phyloP scores from a whole-genome alignment of 2,888 invertebrate species.

The Boloria euphrosyne region DNA sequence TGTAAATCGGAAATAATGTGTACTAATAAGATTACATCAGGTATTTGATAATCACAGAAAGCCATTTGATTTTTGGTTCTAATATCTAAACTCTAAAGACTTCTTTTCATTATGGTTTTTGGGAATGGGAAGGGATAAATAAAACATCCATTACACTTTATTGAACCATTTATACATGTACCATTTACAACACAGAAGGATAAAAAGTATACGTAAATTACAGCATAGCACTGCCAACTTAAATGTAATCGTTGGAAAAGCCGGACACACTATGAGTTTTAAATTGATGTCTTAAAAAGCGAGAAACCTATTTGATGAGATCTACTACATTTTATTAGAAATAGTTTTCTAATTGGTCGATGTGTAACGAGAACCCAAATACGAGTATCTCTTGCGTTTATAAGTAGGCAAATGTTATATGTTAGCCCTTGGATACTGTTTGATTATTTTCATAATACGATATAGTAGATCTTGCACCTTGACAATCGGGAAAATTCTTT shows the following conservation, averaged over 20 bases:
- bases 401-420: no score
- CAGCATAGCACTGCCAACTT: slow-evolving; percentile 68
- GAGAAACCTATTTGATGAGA: slow-evolving; percentile 15
- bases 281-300: slow-evolving; percentile 23
- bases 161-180: slow-evolving; percentile 59
- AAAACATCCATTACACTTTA: slow-evolving; percentile 65
- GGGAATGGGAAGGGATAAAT: slow-evolving; percentile 23
- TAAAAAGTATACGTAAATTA: slow-evolving; percentile 54
- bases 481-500: background rate
- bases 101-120: no score
- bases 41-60: no score
- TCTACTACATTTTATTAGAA: background rate
- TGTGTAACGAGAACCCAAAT: no score
- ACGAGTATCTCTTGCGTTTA: no score
- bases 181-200: slow-evolving; percentile 59
- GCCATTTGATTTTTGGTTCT: no score
- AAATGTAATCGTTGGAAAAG: slow-evolving; percentile 56
- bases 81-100: no score
- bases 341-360: background rate
- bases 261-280: slow-evolving; percentile 35
- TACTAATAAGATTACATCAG: no score
- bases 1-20: no score
- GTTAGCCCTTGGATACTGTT: background rate
- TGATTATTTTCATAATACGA: background rate
- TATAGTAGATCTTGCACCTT: slow-evolving; percentile 7